Percentiles rank a stretch among this genome's conserved stretches.
Conservation (phyloP, 1,140 invertebrate genomes). For the Augochlora pura region DNA sequence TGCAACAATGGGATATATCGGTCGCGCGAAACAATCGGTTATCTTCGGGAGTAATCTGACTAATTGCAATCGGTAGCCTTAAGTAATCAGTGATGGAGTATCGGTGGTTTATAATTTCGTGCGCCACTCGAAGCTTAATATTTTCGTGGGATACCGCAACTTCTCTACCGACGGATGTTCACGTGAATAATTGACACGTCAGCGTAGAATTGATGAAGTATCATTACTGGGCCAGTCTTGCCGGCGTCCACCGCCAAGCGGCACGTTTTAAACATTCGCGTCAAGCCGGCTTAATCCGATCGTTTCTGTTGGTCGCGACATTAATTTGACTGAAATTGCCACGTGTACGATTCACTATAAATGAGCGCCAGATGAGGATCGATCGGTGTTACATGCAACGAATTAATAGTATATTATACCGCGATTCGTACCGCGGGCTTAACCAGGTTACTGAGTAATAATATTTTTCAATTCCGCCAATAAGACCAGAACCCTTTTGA, state of each 20-base stretch:
- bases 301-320: slow-evolving; percentile 30
- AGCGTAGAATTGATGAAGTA: slow-evolving; percentile 24
- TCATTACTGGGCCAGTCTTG: slow-evolving; percentile 17
- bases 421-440: background rate
- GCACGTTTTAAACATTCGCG: background rate
- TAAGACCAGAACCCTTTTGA: background rate
- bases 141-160: background rate
- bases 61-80: too few relatives aligned
- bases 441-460: slow-evolving; percentile 16
- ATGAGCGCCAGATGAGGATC: background rate
- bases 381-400: slow-evolving; percentile 16
- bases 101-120: background rate
- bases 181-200: slow-evolving; percentile 23
- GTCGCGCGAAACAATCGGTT: too few relatives aligned
- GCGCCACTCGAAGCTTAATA: background rate
- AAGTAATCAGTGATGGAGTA: too few relatives aligned
- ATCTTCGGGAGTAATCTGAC: too few relatives aligned
- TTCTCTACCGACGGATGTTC: background rate
- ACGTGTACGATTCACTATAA: slow-evolving; percentile 12
- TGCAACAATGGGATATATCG: too few relatives aligned
- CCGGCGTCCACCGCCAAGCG: background rate
- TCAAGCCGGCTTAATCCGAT: background rate
- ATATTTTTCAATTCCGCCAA: background rate
- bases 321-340: slow-evolving; percentile 45
- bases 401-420: slow-evolving; percentile 9